Evolutionary conservation across 2,113 vertebrate genomes (phyloP), one percentile per base, ranked within the genome.

Genomic region (Lepus americanus): DNA sequence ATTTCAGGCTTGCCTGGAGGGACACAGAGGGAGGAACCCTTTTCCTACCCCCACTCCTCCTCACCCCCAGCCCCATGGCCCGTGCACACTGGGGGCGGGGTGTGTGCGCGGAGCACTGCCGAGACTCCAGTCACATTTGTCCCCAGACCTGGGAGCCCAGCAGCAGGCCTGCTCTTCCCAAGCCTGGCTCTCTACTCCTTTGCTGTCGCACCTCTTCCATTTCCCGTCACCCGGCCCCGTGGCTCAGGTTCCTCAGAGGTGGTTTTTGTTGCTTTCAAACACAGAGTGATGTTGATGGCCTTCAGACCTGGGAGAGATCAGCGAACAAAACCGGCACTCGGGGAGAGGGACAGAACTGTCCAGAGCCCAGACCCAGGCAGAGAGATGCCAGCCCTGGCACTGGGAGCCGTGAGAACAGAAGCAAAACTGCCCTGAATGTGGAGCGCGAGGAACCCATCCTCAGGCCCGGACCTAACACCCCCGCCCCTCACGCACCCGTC

Each of bases 401-500:
- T 4, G 4, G 13, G 17, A 29, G 36, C 53, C 27, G 81, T 19
- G 53, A 67, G 70, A 14, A 29, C 2, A 74, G 29, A 70, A 76
- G 66, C 16, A 31, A 63, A 67, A 6, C 11, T n/a, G 7, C n/a
- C 23, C 10, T 12, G 27, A 16, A 2, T 1, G 2, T 1, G 20
- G 27, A 63, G 12, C 36, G 14, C 29, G 5, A 6, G 17, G 55
- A 78, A 11, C 4, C 12, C 44, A 12, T 44, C 61, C 29, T 3
- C 4, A 25, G 61, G 44, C 44, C 63, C 61, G 63, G 69, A 29
- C 63, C 36, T 36, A 14, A 4, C 16, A 69, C 27, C 63, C 6
- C 3, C 0, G 31, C 53, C 44, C 17, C 14, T 14, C 9, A 9
- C 1, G 0, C 31, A 3, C 16, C 27, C 17, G 1, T 10, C 64